Evolutionary conservation across 2,797 vertebrate genomes (phyloP), one percentile per base, ranked within the genome.

Genomic region (Sylvia borin): DNA sequence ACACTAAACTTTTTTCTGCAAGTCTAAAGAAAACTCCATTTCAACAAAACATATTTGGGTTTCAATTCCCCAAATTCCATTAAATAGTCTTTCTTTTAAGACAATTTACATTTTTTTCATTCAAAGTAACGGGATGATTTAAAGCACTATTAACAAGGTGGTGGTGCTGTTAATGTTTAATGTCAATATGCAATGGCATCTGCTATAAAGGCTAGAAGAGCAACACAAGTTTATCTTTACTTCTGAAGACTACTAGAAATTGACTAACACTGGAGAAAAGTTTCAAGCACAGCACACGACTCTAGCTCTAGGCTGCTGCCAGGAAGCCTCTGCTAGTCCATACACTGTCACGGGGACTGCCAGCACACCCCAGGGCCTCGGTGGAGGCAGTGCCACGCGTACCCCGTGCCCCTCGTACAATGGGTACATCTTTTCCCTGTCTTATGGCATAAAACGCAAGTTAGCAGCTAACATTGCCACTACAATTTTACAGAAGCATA

Each of bases 121-220:
- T 92, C 82, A 31, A 95, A 94, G 84, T 70, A 95, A 94, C 91
- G 94, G 96, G 95, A 95, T 94, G 92, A 96, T 17, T 93, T 97
- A 95, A 97, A 95, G 93, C 95, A 96, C 13, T 96, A 92, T 93
- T 96, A 95, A 96, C 95, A 97, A 97, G 62, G 76, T 96, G 64
- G 64, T 92, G 94, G 94, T 95, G 93, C 95, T 42, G 90, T 86
- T 90, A 68, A 92, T 94, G 80, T 96, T 97, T 95, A 95, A 97
- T 94, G 94, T 89, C 94, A 93, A 95, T 95, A 96, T 54, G 95
- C 95, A 96, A 94, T 76, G 94, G 60, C 72, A 96, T 70, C 90
- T 76, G 83, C 94, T 97, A 88, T 86, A 92, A 97, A 94, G 60
- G 90, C 96, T 93, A 92, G 88, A 95, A 95, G 90, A 96, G 95